Percentiles rank a stretch among this genome's conserved stretches.
phyloP scores from a whole-genome alignment of 64 coral and sea anemone genomes.

The Pocillopora verrucosa region DNA sequence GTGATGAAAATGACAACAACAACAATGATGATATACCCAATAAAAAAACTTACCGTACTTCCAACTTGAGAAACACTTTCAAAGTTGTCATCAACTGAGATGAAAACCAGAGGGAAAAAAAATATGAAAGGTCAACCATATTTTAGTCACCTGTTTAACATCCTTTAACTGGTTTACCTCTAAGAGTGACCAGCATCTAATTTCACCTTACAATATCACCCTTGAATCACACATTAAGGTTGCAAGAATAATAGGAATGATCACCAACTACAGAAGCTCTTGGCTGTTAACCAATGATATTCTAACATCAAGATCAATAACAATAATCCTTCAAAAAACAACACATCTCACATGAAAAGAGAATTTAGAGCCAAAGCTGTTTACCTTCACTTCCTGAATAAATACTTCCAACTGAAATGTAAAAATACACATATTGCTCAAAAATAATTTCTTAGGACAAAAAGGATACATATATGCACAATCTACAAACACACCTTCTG shows the following conservation, averaged over 20 bases:
- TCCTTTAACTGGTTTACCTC: too few species aligned
- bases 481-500: conserved; percentile 37
- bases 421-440: neutral
- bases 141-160: too few species aligned
- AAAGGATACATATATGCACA: neutral
- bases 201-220: too few species aligned
- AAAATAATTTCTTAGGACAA: neutral
- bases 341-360: neutral
- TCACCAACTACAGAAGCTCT: too few species aligned
- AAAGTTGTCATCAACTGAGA: conserved; percentile 62
- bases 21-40: neutral
- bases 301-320: neutral
- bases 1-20: neutral
- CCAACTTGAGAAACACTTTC: conserved; percentile 75
- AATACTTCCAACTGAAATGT: conserved; percentile 11
- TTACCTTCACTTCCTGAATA: conserved; percentile 35
- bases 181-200: too few species aligned
- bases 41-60: conserved; percentile 29
- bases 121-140: too few species aligned
- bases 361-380: too few species aligned
- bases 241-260: too few species aligned
- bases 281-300: too few species aligned
- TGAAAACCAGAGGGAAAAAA: neutral
- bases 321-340: neutral
- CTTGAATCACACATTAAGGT: too few species aligned